Evolutionary conservation across 2,888 invertebrate genomes (phyloP).

Genomic region (Brenthis daphne): DNA sequence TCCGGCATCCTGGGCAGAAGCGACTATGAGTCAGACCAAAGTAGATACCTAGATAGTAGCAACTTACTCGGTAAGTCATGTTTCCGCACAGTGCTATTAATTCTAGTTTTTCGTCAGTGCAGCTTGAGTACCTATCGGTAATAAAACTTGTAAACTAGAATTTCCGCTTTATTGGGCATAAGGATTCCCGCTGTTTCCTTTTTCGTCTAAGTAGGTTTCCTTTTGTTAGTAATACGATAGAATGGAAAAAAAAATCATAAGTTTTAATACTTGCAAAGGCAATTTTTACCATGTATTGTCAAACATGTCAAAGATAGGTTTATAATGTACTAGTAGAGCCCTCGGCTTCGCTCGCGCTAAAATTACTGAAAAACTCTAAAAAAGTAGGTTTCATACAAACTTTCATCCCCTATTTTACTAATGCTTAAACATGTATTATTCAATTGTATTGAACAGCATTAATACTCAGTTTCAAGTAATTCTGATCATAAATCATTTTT

Average conservation of each 20-base stretch:
- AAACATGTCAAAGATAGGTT: too few relatives aligned
- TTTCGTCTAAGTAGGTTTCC: constrained; percentile 40
- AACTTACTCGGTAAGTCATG: constrained; percentile 41
- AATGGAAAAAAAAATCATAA: neutral
- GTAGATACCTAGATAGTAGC: constrained; percentile 28
- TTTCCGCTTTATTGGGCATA: constrained; percentile 29
- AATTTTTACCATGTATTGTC: constrained; percentile 36
- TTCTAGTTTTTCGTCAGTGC: constrained; percentile 37
- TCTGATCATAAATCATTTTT: too few relatives aligned
- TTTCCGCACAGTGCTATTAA: constrained; percentile 40
- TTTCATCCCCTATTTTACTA: too few relatives aligned
- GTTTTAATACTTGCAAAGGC: constrained; percentile 52
- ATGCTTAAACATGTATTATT: too few relatives aligned
- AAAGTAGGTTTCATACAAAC: too few relatives aligned
- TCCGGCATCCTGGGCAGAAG: constrained; percentile 15
- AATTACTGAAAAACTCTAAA: too few relatives aligned
- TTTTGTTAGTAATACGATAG: constrained; percentile 23
- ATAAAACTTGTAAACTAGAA: constrained; percentile 23
- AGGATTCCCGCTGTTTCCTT: constrained; percentile 41
- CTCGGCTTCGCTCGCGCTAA: too few relatives aligned
- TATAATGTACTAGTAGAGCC: too few relatives aligned
- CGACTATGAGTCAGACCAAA: constrained; percentile 40
- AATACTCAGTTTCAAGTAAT: too few relatives aligned
- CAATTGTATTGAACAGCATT: too few relatives aligned
- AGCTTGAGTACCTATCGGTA: constrained; percentile 17